Evolutionary conservation across 2,113 vertebrate species (phyloP).

Genomic region (Chaenogobius annularis): DNA sequence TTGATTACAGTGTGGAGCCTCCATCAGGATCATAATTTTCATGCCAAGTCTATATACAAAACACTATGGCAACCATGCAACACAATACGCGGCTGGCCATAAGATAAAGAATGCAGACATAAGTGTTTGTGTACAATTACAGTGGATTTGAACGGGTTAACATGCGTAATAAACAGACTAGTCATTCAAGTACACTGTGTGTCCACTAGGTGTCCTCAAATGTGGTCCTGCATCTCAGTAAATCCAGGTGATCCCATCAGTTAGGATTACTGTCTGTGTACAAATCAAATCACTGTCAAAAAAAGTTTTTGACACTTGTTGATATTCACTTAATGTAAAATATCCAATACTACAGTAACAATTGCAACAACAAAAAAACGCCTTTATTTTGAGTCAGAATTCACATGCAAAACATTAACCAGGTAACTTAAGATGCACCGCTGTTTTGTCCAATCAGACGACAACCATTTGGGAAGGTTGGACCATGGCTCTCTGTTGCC

Average conservation of each 20-base stretch:
- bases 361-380: too few relatives aligned
- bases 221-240: slow-evolving; percentile 26
- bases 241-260: slow-evolving; percentile 61
- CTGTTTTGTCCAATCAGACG: slow-evolving; percentile 39
- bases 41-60: not conserved
- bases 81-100: not conserved
- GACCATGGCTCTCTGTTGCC: slow-evolving; percentile 2
- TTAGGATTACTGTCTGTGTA: slow-evolving; percentile 45
- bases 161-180: not conserved
- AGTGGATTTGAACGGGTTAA: not conserved
- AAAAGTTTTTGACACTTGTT: not conserved
- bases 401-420: slow-evolving; percentile 12
- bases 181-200: slow-evolving; percentile 9
- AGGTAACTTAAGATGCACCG: slow-evolving; percentile 39
- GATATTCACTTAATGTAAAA: not conserved
- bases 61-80: not conserved
- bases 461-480: slow-evolving; percentile 47
- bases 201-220: slow-evolving; percentile 64
- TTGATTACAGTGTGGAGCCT: slow-evolving; percentile 6
- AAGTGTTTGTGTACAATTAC: not conserved
- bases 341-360: not conserved
- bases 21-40: not conserved
- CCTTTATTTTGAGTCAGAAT: not conserved
- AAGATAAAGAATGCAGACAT: not conserved
- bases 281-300: slow-evolving; percentile 34